Percentiles rank a stretch among this genome's conserved stretches.
Conservation (phyloP, 2,113 vertebrate genomes). For the Tricholaema leucomelas region DNA sequence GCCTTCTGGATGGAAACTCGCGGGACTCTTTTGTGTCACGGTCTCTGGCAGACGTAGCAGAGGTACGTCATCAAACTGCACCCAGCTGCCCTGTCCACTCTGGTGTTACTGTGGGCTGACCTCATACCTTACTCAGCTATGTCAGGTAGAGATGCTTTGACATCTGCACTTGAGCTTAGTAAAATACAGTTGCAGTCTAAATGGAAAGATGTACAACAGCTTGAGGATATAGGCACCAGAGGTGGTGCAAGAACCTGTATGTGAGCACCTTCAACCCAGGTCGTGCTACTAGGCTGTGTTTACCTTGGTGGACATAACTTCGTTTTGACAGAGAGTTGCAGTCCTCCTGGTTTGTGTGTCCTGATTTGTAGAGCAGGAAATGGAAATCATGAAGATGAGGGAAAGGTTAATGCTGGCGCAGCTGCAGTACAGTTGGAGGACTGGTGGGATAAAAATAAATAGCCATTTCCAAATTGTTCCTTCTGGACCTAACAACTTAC, state of each 20-base stretch:
- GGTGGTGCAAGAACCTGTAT: neutral
- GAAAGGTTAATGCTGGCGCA: neutral
- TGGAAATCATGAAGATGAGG: neutral
- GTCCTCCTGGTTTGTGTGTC: neutral
- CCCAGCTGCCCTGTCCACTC: neutral
- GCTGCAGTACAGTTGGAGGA: neutral
- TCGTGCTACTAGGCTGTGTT: neutral
- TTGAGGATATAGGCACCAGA: neutral
- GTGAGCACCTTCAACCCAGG: neutral
- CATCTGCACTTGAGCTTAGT: neutral
- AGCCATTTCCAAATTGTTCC: no score
- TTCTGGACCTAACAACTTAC: neutral
- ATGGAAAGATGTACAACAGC: neutral
- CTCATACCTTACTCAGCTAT: neutral
- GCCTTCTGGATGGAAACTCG: conserved; percentile 94
- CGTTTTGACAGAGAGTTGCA: neutral
- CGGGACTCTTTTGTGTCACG: conserved; percentile 95
- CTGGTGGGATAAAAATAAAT: neutral
- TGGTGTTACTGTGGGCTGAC: neutral
- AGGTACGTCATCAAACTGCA: conserved; percentile 73
- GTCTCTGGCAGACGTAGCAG: conserved; percentile 90
- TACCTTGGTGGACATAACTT: neutral
- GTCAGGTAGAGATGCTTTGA: neutral
- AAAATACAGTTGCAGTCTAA: neutral
- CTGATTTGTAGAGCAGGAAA: neutral